Evolutionary conservation across 2,888 invertebrate species (phyloP).

Genomic region (Spodoptera exigua): DNA sequence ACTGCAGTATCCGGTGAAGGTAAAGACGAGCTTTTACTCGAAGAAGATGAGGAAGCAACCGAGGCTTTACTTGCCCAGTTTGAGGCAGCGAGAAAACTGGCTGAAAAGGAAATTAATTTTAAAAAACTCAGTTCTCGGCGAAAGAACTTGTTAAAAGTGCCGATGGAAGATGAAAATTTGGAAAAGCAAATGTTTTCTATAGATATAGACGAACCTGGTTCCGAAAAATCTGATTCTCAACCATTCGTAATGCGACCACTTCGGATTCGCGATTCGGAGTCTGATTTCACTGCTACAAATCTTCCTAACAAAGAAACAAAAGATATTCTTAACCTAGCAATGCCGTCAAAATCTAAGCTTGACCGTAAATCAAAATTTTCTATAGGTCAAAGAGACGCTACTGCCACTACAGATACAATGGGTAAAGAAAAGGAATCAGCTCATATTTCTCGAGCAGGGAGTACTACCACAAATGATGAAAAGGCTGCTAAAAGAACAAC

Average conservation of each 20-base stretch:
- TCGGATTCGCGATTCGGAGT: constrained; percentile 42
- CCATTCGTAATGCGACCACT: constrained; percentile 17
- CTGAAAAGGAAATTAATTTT: constrained; percentile 25
- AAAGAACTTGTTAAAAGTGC: background rate
- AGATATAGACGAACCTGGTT: constrained; percentile 40
- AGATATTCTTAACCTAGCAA: background rate
- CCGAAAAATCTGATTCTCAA: constrained; percentile 9
- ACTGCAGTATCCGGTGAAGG: constrained; percentile 22
- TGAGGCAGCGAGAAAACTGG: constrained; percentile 41
- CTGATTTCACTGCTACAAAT: background rate
- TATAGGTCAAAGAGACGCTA: background rate
- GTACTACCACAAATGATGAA: background rate
- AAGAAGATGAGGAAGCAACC: constrained; percentile 60
- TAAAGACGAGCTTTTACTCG: constrained; percentile 52
- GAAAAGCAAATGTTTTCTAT: constrained; percentile 49
- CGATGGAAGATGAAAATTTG: constrained; percentile 32
- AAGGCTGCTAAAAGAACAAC: background rate
- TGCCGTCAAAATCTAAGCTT: constrained; percentile 1
- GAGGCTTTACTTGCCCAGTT: constrained; percentile 53
- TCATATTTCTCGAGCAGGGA: background rate
- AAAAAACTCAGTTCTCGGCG: constrained; percentile 9
- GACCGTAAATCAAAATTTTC: constrained; percentile 5
- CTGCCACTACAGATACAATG: background rate
- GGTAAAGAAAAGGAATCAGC: background rate
- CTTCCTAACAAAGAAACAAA: no score